These are phyloP conservation scores for Hassar affinis DNA, from an alignment of 2,113 vertebrate genomes.

Conservation along the genomic window DNA sequence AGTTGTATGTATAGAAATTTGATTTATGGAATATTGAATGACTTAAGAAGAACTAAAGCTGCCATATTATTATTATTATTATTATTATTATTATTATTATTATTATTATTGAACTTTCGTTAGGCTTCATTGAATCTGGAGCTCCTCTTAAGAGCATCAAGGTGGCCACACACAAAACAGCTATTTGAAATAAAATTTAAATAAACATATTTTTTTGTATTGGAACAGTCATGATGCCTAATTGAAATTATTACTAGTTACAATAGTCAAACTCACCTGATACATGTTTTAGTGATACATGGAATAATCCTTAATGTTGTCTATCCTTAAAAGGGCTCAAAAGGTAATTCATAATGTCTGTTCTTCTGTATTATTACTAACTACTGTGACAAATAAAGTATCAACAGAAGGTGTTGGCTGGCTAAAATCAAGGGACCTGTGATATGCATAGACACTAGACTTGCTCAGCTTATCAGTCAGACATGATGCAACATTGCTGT, in stretches of 20 bases:
- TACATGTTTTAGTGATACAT: neutral
- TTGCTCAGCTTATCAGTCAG: conserved; percentile 42
- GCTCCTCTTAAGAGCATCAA: neutral
- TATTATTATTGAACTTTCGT: neutral
- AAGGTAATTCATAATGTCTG: neutral
- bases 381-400: neutral
- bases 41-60: neutral
- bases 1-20: neutral
- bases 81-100: neutral
- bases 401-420: neutral
- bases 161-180: neutral
- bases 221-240: neutral
- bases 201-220: neutral
- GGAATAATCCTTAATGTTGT: neutral
- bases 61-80: neutral
- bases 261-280: neutral
- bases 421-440: neutral
- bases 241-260: neutral
- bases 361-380: neutral
- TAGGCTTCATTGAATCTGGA: neutral
- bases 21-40: neutral
- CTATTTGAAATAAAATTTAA: neutral
- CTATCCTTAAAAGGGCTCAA: neutral
- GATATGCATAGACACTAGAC: conserved; percentile 1
- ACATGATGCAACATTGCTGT: conserved; percentile 49